A percentile compares a stretch with the other conserved stretches of the same genome.
These are phyloP conservation scores for Capreolus pygargus DNA, from an alignment of 2,113 vertebrate genomes.

Conservation along the genomic window DNA sequence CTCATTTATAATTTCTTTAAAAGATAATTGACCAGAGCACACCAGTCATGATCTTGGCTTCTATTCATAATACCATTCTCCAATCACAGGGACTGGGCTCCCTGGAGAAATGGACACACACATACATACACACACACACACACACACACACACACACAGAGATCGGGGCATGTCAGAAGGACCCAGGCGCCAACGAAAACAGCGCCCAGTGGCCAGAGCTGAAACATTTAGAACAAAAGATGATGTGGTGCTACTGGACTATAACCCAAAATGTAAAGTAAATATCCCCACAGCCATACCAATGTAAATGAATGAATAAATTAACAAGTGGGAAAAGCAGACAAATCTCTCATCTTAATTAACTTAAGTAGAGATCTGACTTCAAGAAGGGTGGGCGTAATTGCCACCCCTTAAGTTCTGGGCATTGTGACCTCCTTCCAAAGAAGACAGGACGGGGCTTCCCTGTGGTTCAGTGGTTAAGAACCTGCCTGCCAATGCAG, in stretches of 20 bases:
- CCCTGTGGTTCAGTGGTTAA: neutral
- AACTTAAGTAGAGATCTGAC: rapidly evolving
- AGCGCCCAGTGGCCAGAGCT: neutral
- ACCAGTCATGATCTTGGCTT: rapidly evolving
- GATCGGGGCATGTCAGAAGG: neutral
- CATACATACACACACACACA: no score
- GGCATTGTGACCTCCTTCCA: neutral
- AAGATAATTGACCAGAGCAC: neutral
- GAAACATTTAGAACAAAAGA: rapidly evolving
- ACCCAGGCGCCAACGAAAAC: neutral
- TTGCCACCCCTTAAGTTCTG: no score
- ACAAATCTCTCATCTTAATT: neutral
- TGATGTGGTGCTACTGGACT: rapidly evolving
- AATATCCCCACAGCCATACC: rapidly evolving
- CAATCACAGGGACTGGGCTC: neutral
- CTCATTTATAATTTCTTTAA: neutral
- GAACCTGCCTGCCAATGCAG: neutral
- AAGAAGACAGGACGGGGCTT: neutral
- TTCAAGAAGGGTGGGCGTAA: neutral
- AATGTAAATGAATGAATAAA: rapidly evolving
- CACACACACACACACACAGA: no score
- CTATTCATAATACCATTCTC: neutral
- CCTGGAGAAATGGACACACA: neutral
- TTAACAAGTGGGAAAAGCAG: neutral
- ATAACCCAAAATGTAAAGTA: neutral